A percentile compares a stretch with the other conserved stretches of the same genome.
phyloP scores from a whole-genome alignment of 2,113 vertebrate species.

The Oenanthe melanoleuca region DNA sequence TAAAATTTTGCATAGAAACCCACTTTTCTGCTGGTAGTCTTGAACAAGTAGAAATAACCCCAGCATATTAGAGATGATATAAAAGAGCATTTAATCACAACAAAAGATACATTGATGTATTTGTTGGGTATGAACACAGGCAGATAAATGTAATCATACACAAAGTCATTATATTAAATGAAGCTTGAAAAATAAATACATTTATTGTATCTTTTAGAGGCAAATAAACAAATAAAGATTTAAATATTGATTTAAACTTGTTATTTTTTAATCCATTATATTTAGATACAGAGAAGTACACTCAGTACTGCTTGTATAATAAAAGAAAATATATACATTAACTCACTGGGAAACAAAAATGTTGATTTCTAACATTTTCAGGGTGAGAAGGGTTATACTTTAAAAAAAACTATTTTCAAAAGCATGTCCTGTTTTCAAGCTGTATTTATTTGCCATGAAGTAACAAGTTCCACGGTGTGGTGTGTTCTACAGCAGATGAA shows the following conservation, averaged over 20 bases:
- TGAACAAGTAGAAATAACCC: not conserved
- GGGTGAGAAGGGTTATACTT: not conserved
- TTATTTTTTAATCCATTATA: not conserved
- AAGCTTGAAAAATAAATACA: not conserved
- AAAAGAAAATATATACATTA: not conserved
- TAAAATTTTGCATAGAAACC: not conserved
- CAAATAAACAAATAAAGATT: not conserved
- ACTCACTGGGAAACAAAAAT: not conserved
- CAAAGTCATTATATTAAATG: not conserved
- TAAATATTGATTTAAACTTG: not conserved
- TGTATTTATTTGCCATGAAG: constrained; percentile 19
- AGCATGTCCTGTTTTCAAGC: not conserved
- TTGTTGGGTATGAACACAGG: not conserved
- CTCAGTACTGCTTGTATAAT: not conserved
- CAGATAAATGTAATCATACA: not conserved
- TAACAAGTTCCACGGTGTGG: not conserved
- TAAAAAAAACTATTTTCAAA: not conserved
- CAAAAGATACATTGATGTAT: not conserved
- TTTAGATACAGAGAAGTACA: not conserved
- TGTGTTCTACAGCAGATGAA: constrained; percentile 43
- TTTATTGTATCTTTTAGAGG: not conserved
- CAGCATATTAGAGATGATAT: not conserved
- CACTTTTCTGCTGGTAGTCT: not conserved
- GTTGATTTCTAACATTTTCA: not conserved
- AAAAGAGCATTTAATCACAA: not conserved